These are phyloP conservation scores for Choloepus hoffmanni DNA, from an alignment of 2,113 vertebrate species.

Conservation along the genomic window DNA sequence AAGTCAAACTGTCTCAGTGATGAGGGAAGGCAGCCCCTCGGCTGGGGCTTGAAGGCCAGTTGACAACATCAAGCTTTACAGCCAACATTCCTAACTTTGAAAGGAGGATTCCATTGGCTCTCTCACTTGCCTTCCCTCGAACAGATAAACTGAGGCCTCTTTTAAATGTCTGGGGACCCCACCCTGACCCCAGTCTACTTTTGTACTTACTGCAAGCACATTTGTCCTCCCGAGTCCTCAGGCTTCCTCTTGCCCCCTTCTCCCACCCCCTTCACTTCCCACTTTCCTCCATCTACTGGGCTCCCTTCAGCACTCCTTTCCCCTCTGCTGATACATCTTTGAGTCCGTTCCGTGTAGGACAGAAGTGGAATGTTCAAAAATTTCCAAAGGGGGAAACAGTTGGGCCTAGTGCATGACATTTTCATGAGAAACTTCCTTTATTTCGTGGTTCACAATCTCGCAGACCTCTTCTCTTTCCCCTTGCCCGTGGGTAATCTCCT, in stretches of 20 bases:
- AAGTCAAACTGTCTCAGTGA: background rate
- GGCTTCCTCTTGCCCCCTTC: background rate
- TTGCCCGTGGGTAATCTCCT: background rate
- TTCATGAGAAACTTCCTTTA: conserved; percentile 66
- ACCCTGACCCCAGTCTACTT: background rate
- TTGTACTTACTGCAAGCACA: background rate
- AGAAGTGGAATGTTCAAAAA: conserved; percentile 21
- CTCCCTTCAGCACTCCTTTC: background rate
- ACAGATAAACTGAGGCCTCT: background rate
- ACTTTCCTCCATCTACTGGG: background rate
- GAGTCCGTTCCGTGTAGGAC: background rate
- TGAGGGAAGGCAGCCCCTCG: background rate
- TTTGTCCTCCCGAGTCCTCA: rapidly evolving
- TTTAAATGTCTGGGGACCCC: background rate
- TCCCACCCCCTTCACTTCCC: rapidly evolving
- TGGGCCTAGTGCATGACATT: background rate
- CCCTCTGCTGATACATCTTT: background rate
- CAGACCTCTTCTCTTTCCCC: background rate
- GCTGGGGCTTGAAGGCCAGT: background rate
- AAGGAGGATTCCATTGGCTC: background rate
- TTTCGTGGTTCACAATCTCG: background rate
- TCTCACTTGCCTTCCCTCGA: background rate
- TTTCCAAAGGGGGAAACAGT: background rate
- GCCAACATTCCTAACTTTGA: background rate
- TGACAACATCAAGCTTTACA: background rate